Base-by-base conservation (phyloP, 2,797 vertebrate genomes). In the Thaleichthys pacificus region DNA sequence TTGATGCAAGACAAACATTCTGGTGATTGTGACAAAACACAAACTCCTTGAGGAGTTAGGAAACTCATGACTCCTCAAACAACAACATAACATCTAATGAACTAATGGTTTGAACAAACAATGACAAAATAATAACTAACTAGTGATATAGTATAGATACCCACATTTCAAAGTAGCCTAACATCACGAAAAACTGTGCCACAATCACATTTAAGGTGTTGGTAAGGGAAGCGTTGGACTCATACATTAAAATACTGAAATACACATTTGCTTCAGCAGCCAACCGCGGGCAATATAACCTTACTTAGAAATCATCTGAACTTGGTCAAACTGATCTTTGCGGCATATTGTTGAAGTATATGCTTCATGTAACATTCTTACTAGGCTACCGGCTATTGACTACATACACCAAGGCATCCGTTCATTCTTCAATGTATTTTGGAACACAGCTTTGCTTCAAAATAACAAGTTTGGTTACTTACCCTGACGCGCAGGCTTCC, bases 381-480 rank as follows among this genome's bases (percentile, higher is more conserved):
- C 57, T 63, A 68, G 19, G 76, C 60, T 74, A 26, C 79, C 21
- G 1, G 19, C 21, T 17, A 51, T 47, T 11, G 56, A 21, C 30
- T 3, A 61, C 26, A 70, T 0, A 58, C 57, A 9, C 57, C 19
- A 7, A 61, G 22, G 78, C 24, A 28, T 60, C 7, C 69, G 78
- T 77, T 80, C 79, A 77, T 56, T 51, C 42, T 47, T 14, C 42
- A 47, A 47, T 14, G 42, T 47, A 0, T 6, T 69, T 57, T 17
- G 69, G 9, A 28, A 12, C 32, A 32, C 35, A 24, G 19, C 22
- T 35, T 4, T 21, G 19, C 26, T 32, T 21, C 35, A 82, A 26
- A 82, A 77, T 11, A 82, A 76, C 79, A 84, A 90, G 83, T 87
- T 70, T 21, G 42, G 42, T 47, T 47, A 87, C 91, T 90, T 67